Evolutionary conservation across 2,888 invertebrate species (phyloP).

Genomic region (Agrotis clavis): DNA sequence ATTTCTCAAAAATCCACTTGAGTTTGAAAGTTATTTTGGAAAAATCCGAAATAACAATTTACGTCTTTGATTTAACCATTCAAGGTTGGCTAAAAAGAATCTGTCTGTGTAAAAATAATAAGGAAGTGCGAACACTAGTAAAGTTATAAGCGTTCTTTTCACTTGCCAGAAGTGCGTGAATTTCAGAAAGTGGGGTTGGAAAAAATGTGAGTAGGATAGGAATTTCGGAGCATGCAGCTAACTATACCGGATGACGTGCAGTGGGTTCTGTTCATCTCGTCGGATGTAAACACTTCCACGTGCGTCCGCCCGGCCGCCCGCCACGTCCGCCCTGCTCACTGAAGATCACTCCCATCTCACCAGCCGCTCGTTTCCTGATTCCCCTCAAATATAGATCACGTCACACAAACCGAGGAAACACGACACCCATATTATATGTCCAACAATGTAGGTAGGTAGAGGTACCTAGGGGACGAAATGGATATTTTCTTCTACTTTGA

Average conservation of each 20-base stretch:
- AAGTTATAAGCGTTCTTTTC: constrained; percentile 38
- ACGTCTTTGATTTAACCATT: constrained; percentile 51
- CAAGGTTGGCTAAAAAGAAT: constrained; percentile 59
- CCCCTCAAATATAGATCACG: constrained; percentile 58
- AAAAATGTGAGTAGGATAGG: constrained; percentile 47
- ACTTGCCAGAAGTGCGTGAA: constrained; percentile 34
- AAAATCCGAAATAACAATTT: constrained; percentile 48
- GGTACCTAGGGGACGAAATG: constrained; percentile 15
- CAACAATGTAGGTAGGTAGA: not conserved
- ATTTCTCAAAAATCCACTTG: constrained; percentile 12
- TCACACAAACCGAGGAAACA: constrained; percentile 40
- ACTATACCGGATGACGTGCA: constrained; percentile 72
- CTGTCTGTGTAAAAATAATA: constrained; percentile 45
- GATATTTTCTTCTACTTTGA: constrained; percentile 10
- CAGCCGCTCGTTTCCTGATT: constrained; percentile 64
- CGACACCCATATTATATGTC: constrained; percentile 7
- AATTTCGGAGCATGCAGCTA: constrained; percentile 63
- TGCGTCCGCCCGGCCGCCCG: constrained; percentile 79
- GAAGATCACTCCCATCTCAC: constrained; percentile 69
- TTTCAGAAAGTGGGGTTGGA: not conserved
- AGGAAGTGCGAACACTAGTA: constrained; percentile 57
- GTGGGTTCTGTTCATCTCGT: constrained; percentile 69
- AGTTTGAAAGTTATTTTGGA: constrained; percentile 27
- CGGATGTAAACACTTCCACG: constrained; percentile 88
- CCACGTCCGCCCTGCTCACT: constrained; percentile 67